Evolutionary conservation across 2,797 vertebrate species (phyloP).

Genomic region (Emys orbicularis): DNA sequence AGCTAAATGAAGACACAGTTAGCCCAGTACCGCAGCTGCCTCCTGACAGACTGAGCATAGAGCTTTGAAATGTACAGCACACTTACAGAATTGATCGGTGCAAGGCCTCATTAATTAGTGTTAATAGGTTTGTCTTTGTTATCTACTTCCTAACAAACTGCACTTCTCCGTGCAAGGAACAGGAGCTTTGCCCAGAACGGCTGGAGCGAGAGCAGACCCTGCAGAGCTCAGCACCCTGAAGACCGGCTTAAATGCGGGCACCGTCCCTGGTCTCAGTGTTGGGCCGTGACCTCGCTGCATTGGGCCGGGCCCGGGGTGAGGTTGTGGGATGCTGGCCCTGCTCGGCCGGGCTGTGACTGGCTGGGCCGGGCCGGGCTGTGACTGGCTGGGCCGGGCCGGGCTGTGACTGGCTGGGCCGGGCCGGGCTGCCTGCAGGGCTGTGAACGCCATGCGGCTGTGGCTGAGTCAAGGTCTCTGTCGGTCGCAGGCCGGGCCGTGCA

Average conservation of each 20-base stretch:
- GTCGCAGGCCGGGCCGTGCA: no score
- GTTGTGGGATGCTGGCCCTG: no score
- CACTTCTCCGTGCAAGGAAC: neutral
- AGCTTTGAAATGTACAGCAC: slow-evolving; percentile 18
- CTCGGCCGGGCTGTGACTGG: no score
- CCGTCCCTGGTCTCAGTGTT: no score
- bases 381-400: no score
- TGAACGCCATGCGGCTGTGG: neutral
- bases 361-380: no score
- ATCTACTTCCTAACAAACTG: neutral
- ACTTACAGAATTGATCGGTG: slow-evolving; percentile 15
- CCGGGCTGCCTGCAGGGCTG: no score
- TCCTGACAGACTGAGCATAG: neutral
- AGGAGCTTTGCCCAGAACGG: neutral
- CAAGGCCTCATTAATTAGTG: slow-evolving; percentile 62
- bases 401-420: neutral
- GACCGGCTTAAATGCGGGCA: neutral
- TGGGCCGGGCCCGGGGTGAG: no score
- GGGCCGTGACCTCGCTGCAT: no score
- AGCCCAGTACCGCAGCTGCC: neutral
- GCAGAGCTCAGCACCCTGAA: neutral
- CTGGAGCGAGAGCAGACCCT: neutral
- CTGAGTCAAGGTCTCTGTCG: neutral
- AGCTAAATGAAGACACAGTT: neutral
- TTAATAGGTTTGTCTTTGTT: slow-evolving; percentile 66